phyloP scores from a whole-genome alignment of 2,113 vertebrate genomes.

The Charadrius vociferus region DNA sequence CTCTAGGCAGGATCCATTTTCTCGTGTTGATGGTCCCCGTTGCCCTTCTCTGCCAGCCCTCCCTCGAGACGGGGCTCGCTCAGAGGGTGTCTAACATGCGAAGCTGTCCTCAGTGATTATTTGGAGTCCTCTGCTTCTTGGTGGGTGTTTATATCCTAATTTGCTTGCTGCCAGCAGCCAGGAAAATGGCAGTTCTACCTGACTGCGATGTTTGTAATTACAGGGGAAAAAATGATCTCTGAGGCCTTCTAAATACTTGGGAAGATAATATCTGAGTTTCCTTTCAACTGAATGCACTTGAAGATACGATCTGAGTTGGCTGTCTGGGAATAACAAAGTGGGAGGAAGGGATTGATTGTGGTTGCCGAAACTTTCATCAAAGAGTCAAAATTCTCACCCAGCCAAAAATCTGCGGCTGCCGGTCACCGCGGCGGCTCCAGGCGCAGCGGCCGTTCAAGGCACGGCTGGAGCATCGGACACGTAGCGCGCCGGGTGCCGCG shows the following conservation, averaged over 20 bases:
- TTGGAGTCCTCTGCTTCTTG: not conserved
- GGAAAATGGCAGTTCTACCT: not conserved
- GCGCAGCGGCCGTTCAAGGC: rapidly evolving
- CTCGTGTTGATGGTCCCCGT: not conserved
- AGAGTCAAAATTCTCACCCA: not conserved
- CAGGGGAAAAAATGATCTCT: not conserved
- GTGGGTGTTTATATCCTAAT: not conserved
- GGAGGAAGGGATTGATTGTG: slow-evolving; percentile 36
- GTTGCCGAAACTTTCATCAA: slow-evolving; percentile 16
- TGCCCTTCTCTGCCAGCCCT: not conserved
- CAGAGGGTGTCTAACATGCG: not conserved
- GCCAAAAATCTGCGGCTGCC: not conserved
- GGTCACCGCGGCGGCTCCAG: rapidly evolving
- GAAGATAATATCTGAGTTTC: slow-evolving; percentile 48
- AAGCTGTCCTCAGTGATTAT: not conserved
- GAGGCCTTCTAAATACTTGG: slow-evolving; percentile 37
- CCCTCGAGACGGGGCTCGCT: not conserved
- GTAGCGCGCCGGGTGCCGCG: not conserved
- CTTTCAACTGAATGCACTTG: slow-evolving; percentile 49
- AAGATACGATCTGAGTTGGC: slow-evolving; percentile 33
- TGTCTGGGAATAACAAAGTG: slow-evolving; percentile 32
- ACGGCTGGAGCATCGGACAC: rapidly evolving
- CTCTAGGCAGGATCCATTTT: not conserved
- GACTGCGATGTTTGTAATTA: not conserved
- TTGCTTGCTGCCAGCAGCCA: not conserved